Conservation (phyloP, 2,888 invertebrate genomes). For the Andrena trimmerana region DNA sequence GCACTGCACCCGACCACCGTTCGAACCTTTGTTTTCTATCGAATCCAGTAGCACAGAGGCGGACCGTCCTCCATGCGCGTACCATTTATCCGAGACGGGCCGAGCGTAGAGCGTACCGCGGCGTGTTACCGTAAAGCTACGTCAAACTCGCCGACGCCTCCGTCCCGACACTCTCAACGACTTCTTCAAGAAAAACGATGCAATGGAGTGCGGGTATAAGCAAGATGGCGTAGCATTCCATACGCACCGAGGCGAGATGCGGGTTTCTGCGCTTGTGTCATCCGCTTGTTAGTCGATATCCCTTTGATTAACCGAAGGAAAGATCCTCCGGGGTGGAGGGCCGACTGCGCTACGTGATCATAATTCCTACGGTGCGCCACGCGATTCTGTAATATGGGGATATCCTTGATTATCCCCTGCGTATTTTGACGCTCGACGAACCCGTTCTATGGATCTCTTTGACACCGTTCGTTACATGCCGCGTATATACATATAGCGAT, state of each 20-base stretch:
- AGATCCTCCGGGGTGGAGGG: not conserved
- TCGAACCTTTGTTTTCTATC: slow-evolving; percentile 18
- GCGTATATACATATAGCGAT: slow-evolving; percentile 73
- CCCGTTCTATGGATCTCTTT: slow-evolving; percentile 44
- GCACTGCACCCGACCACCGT: slow-evolving; percentile 47
- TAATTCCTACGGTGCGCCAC: slow-evolving; percentile 8
- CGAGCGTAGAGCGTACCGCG: slow-evolving; percentile 7
- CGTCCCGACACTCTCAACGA: slow-evolving; percentile 58
- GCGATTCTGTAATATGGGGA: slow-evolving; percentile 27
- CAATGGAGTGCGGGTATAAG: slow-evolving; percentile 53
- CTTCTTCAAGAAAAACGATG: slow-evolving; percentile 70
- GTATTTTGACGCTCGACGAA: slow-evolving; percentile 54
- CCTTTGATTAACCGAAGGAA: slow-evolving; percentile 15
- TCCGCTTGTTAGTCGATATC: slow-evolving; percentile 19
- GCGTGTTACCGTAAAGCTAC: slow-evolving; percentile 33
- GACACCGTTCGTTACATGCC: slow-evolving; percentile 62
- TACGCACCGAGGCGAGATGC: slow-evolving; percentile 27
- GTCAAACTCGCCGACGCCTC: slow-evolving; percentile 41
- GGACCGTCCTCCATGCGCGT: slow-evolving; percentile 15
- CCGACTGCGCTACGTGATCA: not conserved
- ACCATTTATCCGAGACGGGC: slow-evolving; percentile 38
- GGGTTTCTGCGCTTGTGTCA: slow-evolving; percentile 38
- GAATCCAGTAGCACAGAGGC: slow-evolving; percentile 42
- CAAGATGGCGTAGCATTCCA: slow-evolving; percentile 72
- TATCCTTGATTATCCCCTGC: slow-evolving; percentile 56